Evolutionary conservation across 2,797 vertebrate species (phyloP).

Genomic region (Gymnopithys bicolor): DNA sequence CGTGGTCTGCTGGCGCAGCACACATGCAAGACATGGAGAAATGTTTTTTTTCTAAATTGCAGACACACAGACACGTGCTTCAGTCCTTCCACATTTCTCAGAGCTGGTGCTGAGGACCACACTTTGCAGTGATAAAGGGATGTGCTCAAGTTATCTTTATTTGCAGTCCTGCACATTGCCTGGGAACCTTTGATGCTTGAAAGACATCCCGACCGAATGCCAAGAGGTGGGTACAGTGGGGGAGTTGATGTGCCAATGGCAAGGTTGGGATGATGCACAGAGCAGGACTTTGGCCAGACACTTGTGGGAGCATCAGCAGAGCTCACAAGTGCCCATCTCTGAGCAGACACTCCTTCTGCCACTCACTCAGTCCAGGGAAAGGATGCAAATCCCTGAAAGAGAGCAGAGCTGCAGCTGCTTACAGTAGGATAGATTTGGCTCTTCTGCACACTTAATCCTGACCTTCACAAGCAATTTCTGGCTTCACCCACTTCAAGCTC

Average conservation of each 20-base stretch:
- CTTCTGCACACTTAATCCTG: background rate
- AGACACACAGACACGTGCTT: background rate
- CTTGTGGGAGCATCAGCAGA: background rate
- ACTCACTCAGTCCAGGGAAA: background rate
- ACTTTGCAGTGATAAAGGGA: background rate
- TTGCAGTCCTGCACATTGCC: background rate
- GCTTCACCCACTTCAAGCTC: background rate
- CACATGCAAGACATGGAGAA: background rate
- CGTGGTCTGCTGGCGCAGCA: rapidly evolving
- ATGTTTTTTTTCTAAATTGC: background rate
- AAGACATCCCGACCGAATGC: background rate
- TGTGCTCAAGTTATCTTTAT: background rate
- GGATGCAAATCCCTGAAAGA: background rate
- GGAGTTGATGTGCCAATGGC: background rate
- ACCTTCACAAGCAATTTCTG: slow-evolving; percentile 2
- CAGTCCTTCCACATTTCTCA: background rate
- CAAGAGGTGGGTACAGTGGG: background rate
- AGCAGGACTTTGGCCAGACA: slow-evolving; percentile 1
- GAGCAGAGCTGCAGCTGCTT: background rate
- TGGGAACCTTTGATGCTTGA: slow-evolving; percentile 29
- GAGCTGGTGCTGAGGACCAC: background rate
- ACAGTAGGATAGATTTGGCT: background rate
- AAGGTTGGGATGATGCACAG: background rate
- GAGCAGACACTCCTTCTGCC: background rate
- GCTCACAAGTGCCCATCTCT: background rate